These are phyloP conservation scores for Auanema sp. DNA, from an alignment of 2,888 invertebrate species.

Conservation along the genomic window DNA sequence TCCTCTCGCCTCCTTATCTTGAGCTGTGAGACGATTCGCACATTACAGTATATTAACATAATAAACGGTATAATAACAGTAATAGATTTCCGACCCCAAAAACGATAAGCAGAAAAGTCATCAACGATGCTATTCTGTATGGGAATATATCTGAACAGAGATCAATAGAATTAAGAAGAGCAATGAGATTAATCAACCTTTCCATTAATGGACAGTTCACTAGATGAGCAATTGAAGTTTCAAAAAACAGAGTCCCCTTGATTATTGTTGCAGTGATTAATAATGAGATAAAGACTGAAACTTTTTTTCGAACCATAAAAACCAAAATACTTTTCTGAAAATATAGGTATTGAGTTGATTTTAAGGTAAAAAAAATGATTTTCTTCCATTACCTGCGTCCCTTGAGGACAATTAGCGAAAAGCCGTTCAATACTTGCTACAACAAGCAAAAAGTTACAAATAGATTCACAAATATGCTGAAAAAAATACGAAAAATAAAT, in stretches of 20 bases:
- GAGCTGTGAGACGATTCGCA: slow-evolving; percentile 40
- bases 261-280: slow-evolving; percentile 5
- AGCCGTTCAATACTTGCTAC: slow-evolving; percentile 48
- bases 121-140: slow-evolving; percentile 14
- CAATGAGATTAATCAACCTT: not conserved
- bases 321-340: slow-evolving; percentile 46
- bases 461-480: slow-evolving; percentile 50
- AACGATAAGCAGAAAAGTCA: slow-evolving; percentile 11
- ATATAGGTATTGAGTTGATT: not conserved
- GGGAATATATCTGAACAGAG: slow-evolving; percentile 18
- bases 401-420: slow-evolving; percentile 36
- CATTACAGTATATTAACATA: slow-evolving; percentile 46
- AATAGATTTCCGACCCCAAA: slow-evolving; percentile 19
- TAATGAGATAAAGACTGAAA: slow-evolving; percentile 3
- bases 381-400: slow-evolving; percentile 15
- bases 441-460: slow-evolving; percentile 52
- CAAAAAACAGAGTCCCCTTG: not conserved
- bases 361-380: not conserved
- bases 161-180: not conserved
- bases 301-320: slow-evolving; percentile 35
- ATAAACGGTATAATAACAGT: slow-evolving; percentile 52
- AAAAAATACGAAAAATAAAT: slow-evolving; percentile 20
- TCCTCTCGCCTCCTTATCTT: slow-evolving; percentile 21
- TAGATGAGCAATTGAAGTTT: not conserved
- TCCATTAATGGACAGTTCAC: not conserved